These are phyloP conservation scores for Drosophila sechellia DNA, from an alignment of 1,140 invertebrate genomes.

Conservation along the genomic window DNA sequence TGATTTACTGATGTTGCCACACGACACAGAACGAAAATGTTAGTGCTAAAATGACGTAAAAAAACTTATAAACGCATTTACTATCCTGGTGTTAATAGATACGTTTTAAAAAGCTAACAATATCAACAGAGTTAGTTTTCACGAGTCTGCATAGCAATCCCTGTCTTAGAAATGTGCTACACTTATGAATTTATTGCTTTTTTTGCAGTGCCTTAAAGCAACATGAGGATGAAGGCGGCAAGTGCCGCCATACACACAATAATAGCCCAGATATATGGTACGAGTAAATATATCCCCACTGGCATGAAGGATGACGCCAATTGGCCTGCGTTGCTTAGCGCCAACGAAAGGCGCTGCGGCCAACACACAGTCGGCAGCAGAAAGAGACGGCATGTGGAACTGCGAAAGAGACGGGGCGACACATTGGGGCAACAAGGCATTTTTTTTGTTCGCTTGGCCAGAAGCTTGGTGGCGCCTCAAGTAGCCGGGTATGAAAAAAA, in stretches of 20 bases:
- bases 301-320: conserved; percentile 79
- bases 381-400: conserved; percentile 26
- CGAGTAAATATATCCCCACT: conserved; percentile 27
- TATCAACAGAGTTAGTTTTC: not conserved
- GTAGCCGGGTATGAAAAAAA: conserved; percentile 56
- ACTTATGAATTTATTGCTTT: not conserved
- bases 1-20: conserved; percentile 63
- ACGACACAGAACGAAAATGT: conserved; percentile 15
- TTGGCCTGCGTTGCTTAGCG: conserved; percentile 77
- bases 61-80: no score
- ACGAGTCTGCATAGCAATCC: not conserved
- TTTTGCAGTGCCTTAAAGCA: conserved; percentile 16
- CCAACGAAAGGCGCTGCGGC: conserved; percentile 41
- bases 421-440: conserved; percentile 30
- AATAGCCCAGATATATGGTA: conserved; percentile 5
- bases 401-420: conserved; percentile 16
- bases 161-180: not conserved
- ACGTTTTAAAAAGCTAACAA: no score
- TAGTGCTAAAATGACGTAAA: not conserved
- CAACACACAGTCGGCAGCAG: conserved; percentile 41
- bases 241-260: conserved; percentile 44
- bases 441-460: conserved; percentile 34
- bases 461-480: conserved; percentile 75
- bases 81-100: no score
- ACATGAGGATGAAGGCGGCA: conserved; percentile 52